A percentile compares a stretch with the other conserved stretches of the same genome.
Evolutionary conservation across 2,888 invertebrate species (phyloP).

Genomic region (Oligia latruncula): DNA sequence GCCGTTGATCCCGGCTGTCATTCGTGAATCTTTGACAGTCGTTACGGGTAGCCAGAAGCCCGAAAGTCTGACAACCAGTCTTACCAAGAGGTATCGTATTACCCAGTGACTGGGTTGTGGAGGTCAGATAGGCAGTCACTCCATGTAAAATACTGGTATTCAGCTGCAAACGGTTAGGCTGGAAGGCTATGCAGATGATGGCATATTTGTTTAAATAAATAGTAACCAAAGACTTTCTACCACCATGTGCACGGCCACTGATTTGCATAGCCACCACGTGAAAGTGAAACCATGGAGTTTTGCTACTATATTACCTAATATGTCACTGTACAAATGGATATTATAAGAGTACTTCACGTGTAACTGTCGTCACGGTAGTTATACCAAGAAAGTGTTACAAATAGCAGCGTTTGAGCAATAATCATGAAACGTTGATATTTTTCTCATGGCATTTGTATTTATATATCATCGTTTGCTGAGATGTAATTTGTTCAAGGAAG

Average conservation of each 20-base stretch:
- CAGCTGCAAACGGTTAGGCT: no score
- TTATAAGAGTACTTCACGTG: constrained; percentile 34
- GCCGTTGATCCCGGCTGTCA: no score
- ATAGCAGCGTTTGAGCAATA: background rate
- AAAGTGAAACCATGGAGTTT: constrained; percentile 54
- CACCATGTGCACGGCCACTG: constrained; percentile 31
- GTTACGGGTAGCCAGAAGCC: no score
- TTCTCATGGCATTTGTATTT: background rate
- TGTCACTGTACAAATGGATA: constrained; percentile 43
- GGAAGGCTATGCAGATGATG: no score
- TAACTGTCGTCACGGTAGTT: constrained; percentile 46
- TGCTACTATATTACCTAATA: constrained; percentile 49
- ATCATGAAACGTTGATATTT: background rate
- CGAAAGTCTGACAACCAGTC: no score
- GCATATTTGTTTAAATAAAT: constrained; percentile 32
- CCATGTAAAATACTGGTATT: no score
- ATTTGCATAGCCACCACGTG: constrained; percentile 56
- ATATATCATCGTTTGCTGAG: background rate
- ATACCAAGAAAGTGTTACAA: constrained; percentile 46
- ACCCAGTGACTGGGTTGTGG: no score
- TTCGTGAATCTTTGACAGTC: no score
- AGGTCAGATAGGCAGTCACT: no score
- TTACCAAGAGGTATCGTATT: no score
- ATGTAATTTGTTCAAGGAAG: background rate
- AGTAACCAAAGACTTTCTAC: constrained; percentile 52